Evolutionary conservation across 2,888 invertebrate genomes (phyloP).

Genomic region (Amitus sp.): DNA sequence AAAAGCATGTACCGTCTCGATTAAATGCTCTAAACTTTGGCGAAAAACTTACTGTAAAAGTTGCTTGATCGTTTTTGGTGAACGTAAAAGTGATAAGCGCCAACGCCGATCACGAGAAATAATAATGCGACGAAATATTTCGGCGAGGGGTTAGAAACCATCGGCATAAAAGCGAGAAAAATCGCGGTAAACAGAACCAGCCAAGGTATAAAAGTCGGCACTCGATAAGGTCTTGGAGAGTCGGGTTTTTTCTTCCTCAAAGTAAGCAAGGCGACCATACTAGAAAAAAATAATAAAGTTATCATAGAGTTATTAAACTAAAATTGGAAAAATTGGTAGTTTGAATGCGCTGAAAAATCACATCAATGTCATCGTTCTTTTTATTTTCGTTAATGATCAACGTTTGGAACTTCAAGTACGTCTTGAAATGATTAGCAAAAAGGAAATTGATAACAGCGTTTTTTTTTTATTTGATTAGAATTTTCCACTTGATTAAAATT

Average conservation of each 20-base stretch:
- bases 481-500: no score
- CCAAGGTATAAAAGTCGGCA: constrained; percentile 78
- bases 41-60: constrained; percentile 71
- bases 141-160: constrained; percentile 78
- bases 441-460: no score
- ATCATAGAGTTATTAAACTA: no score
- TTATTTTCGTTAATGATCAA: no score
- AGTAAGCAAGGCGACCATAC: constrained; percentile 82
- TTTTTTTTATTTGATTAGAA: no score
- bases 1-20: not conserved
- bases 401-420: no score
- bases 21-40: not conserved
- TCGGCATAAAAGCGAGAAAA: constrained; percentile 79
- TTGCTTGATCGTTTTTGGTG: constrained; percentile 75
- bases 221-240: constrained; percentile 77
- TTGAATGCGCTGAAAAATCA: no score
- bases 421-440: no score
- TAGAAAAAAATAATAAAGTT: no score
- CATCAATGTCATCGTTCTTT: no score
- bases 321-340: no score
- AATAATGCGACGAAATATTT: constrained; percentile 81
- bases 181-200: constrained; percentile 77
- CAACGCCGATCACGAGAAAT: constrained; percentile 76
- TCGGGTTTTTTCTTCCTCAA: constrained; percentile 77
- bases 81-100: constrained; percentile 80